phyloP scores from a whole-genome alignment of 2,113 vertebrate genomes.

The Marcusenius ussheri region DNA sequence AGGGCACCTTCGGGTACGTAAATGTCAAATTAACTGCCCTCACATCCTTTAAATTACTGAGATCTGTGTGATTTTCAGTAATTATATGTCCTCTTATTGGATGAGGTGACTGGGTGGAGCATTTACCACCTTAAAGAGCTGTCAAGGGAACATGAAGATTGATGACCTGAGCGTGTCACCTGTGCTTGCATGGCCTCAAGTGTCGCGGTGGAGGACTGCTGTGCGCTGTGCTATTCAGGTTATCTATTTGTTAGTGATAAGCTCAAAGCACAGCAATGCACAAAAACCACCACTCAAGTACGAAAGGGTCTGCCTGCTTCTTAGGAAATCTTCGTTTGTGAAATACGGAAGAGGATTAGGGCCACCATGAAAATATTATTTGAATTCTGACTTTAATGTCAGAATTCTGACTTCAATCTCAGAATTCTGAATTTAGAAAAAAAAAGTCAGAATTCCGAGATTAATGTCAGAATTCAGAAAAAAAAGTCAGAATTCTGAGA shows the following conservation, averaged over 20 bases:
- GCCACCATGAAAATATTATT: no score
- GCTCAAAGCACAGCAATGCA: neutral
- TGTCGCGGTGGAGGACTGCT: neutral
- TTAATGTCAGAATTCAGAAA: no score
- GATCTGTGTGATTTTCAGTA: neutral
- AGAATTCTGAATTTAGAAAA: no score
- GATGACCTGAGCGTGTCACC: neutral
- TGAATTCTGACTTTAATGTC: no score
- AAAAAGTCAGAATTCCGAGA: no score
- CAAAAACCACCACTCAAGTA: neutral
- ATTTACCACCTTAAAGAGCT: neutral
- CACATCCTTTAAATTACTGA: neutral
- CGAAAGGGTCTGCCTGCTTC: neutral
- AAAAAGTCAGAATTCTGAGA: no score
- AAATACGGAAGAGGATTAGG: neutral
- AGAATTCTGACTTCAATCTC: no score
- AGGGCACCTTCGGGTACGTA: neutral
- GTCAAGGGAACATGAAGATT: neutral
- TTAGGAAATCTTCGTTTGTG: neutral
- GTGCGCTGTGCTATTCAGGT: neutral
- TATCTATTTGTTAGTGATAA: neutral
- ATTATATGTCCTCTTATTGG: neutral
- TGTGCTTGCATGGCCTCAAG: neutral
- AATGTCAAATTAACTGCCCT: neutral
- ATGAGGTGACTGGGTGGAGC: neutral